Evolutionary conservation across 2,113 vertebrate genomes (phyloP), one percentile per base, ranked within the genome.

Genomic region (Fulica atra): DNA sequence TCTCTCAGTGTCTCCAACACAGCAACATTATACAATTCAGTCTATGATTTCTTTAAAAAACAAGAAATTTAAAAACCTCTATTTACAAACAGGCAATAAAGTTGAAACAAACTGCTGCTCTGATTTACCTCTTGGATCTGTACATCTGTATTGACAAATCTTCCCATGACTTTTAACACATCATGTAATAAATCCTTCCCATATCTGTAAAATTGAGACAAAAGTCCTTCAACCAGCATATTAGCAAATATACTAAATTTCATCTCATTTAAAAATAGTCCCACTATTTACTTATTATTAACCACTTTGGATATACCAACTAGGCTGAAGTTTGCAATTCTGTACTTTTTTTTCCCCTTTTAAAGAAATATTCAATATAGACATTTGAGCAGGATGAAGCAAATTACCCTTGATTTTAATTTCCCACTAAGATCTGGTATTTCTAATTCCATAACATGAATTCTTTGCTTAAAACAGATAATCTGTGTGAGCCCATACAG

Each of bases 51-150:
- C 13, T 57, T 57, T 42, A 46, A 48, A 86, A 63, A 86, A 6
- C 0, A 68, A 42, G 23, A 46, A 3, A 50, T 36, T 78, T 48
- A 11, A 64, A 72, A 71, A 21, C 4, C 23, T 33, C 9, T 85
- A 50, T 91, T 77, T 92, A 66, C n/a, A 82, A 80, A 59, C 20
- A 19, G 9, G 7, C 10, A 69, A 48, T 40, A 31, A 78, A 44
- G 20, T 51, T 69, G 25, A 81, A 84, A 46, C 16, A 71, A 78
- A 76, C 38, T 44, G 19, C 21, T 79, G 77, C n/a, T 46, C 24
- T 70, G 48, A 59, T 97, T 98, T 96, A 98, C 98, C 97, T 98
- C 97, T 59, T 77, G 93, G 33, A 98, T 91, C 76, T 98, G 97
- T 54, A 81, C 44, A n/a, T 98, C 97, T 81, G 98, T 98, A 65